phyloP scores from a whole-genome alignment of 2,888 invertebrate genomes.

The Halictus ligatus region DNA sequence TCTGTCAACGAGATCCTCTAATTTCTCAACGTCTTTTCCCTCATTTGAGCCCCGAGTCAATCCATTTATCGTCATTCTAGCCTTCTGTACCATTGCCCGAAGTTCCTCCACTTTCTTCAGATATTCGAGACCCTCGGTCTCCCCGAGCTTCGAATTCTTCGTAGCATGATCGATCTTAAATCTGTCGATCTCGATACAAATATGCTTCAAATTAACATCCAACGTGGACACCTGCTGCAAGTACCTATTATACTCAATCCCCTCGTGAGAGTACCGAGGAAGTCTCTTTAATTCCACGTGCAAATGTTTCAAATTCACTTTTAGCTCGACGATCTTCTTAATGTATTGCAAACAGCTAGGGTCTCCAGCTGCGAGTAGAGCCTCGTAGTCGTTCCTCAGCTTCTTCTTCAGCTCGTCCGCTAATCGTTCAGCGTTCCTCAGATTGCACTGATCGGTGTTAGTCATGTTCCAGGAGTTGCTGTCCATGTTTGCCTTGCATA shows the following conservation, averaged over 20 bases:
- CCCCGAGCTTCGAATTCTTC: conserved; percentile 47
- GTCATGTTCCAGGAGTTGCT: background rate
- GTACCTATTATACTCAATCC: background rate
- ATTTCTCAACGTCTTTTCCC: conserved; percentile 12
- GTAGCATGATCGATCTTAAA: conserved; percentile 56
- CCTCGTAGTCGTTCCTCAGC: conserved; percentile 66
- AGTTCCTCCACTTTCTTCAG: conserved; percentile 56
- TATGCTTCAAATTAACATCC: conserved; percentile 50
- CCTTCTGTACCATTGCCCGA: conserved; percentile 44
- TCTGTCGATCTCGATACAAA: conserved; percentile 57
- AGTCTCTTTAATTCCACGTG: conserved; percentile 46
- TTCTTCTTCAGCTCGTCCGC: conserved; percentile 62
- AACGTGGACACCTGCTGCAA: conserved; percentile 28
- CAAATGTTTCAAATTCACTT: conserved; percentile 52
- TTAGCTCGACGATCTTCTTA: conserved; percentile 62
- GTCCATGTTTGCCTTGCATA: conserved; percentile 42
- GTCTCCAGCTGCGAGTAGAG: conserved; percentile 63
- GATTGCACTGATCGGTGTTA: background rate
- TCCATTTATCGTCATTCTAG: conserved; percentile 44
- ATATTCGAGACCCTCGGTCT: conserved; percentile 49
- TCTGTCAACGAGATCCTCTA: conserved; percentile 54
- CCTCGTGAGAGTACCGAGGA: background rate
- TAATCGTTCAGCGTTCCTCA: conserved; percentile 45
- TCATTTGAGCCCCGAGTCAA: conserved; percentile 35
- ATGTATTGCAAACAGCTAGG: conserved; percentile 60